Conservation (phyloP, 2,113 vertebrate species). For the Syrrhaptes paradoxus region DNA sequence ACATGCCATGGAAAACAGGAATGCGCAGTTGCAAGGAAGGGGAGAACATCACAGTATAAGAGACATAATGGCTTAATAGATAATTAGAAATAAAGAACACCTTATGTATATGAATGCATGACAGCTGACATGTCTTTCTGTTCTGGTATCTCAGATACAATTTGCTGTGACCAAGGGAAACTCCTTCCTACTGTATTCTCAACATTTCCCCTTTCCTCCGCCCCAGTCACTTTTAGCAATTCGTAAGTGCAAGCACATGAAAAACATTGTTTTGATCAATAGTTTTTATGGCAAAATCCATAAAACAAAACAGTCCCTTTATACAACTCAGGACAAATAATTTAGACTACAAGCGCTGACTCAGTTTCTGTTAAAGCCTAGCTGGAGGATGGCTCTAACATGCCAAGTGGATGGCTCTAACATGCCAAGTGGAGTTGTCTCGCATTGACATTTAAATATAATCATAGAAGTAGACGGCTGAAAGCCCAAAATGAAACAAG, state of each 20-base stretch:
- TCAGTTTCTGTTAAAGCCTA: background rate
- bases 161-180: background rate
- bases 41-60: background rate
- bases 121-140: background rate
- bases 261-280: background rate
- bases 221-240: background rate
- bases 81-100: background rate
- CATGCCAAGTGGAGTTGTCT: background rate
- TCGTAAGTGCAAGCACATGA: background rate
- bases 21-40: background rate
- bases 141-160: background rate
- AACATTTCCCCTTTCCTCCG: background rate
- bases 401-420: background rate
- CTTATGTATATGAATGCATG: rapidly evolving
- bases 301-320: background rate
- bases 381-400: background rate
- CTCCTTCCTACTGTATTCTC: background rate
- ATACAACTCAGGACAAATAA: background rate
- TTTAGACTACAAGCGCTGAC: background rate
- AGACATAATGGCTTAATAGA: background rate
- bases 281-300: conserved; percentile 43
- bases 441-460: background rate
- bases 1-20: background rate
- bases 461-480: background rate
- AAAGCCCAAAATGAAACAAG: conserved; percentile 11